Evolutionary conservation across 2,888 invertebrate genomes (phyloP), one percentile per base, ranked within the genome.

Genomic region (Pyralis farinalis): DNA sequence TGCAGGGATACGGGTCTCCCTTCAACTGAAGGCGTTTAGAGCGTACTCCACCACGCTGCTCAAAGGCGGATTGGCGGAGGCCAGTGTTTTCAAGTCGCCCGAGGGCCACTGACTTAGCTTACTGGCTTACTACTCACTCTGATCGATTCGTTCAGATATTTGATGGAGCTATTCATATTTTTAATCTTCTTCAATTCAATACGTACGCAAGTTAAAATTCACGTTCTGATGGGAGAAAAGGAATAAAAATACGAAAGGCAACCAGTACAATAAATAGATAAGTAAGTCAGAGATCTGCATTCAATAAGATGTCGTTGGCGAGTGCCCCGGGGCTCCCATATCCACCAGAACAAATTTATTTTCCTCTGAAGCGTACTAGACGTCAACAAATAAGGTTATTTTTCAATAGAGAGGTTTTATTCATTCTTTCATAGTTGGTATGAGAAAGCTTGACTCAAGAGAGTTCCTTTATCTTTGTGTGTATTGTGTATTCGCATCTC

Each of bases 341-440:
- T 75, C 71, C 71, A 71, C 63, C 59, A 63, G 72, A 76, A 63
- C 71, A 79, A 79, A 84, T 86, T 83, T 85, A 85, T 86, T 82
- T 82, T 73, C 58, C 80, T 75, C 77, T 69, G 69, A 67, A 82
- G 75, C 71, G 64, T 62, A 78, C 77, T 75, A 83, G 83, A 84
- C 77, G 81, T 83, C 84, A 85, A 85, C 82, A 85, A 85, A 85
- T 81, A 84, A 81, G 73, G 74, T 74, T 81, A 84, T 83, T 81
- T 82, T 83, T 82, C 82, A 79, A 80, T 77, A 71, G 68, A 72
- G 60, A 63, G 58, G 62, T 63, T 71, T 67, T 74, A 75, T 76
- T 71, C 65, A 61, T 74, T 68, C 66, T 71, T 62, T 69, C 66
- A 63, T 58, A 62, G 55, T 59, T 60, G 49, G 58, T 58, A 53